A percentile compares a stretch with the other conserved stretches of the same genome.
These are phyloP conservation scores for Caenorhabditis sinica DNA, from an alignment of 2,888 invertebrate genomes.

Conservation along the genomic window DNA sequence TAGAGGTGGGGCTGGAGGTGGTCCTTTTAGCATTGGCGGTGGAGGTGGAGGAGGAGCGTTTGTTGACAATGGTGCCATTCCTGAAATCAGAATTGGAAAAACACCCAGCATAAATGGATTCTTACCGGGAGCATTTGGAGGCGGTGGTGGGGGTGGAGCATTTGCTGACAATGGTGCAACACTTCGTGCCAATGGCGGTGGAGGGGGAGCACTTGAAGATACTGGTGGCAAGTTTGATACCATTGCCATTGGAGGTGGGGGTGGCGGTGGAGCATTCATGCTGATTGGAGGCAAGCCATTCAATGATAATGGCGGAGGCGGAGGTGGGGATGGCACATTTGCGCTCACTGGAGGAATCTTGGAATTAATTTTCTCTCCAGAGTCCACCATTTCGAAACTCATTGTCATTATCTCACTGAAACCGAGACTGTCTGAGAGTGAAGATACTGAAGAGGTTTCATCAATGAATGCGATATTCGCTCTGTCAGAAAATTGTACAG, in stretches of 20 bases:
- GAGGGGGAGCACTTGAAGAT: slow-evolving; percentile 16
- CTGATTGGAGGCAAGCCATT: slow-evolving; percentile 10
- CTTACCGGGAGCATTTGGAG: not conserved
- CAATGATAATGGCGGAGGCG: not conserved
- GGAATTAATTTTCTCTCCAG: not conserved
- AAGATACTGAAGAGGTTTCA: not conserved
- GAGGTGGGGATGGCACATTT: slow-evolving; percentile 38
- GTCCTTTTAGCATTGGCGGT: slow-evolving; percentile 16
- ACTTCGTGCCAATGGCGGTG: slow-evolving; percentile 19
- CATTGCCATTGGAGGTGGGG: slow-evolving; percentile 30
- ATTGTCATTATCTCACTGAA: slow-evolving; percentile 53
- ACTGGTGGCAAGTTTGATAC: slow-evolving; percentile 3
- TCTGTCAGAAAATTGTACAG: slow-evolving; percentile 19
- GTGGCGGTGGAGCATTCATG: slow-evolving; percentile 42
- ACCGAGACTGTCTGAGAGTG: slow-evolving; percentile 9
- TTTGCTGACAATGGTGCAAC: not conserved
- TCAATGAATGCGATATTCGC: slow-evolving; percentile 5
- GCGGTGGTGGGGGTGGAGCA: slow-evolving; percentile 26
- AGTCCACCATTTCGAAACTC: slow-evolving; percentile 43
- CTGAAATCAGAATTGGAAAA: slow-evolving; percentile 29
- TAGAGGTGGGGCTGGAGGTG: slow-evolving; percentile 54
- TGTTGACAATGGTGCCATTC: not conserved
- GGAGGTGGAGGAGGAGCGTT: slow-evolving; percentile 54
- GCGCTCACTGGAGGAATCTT: slow-evolving; percentile 29
- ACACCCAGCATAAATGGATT: too few species aligned